Conservation (phyloP, 2,888 invertebrate species). For the Melieria omissa region DNA sequence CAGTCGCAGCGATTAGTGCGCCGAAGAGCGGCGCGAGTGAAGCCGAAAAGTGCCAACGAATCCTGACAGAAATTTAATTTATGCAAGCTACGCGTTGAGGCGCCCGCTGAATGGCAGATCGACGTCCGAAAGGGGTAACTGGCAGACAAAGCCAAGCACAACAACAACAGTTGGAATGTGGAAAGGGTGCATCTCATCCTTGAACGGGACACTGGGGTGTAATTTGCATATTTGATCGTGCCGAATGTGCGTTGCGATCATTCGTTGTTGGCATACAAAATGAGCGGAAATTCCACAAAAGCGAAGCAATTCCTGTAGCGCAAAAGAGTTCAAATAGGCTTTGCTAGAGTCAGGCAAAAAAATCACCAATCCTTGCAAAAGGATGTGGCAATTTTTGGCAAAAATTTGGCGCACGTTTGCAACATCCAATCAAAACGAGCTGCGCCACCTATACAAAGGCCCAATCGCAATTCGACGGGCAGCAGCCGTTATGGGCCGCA, state of each 20-base stretch:
- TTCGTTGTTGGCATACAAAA: too few relatives aligned
- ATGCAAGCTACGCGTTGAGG: background rate
- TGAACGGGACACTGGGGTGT: slow-evolving; percentile 22
- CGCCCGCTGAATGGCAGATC: background rate
- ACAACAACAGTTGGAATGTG: background rate
- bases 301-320: too few relatives aligned
- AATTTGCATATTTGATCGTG: slow-evolving; percentile 33
- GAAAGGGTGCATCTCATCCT: slow-evolving; percentile 3
- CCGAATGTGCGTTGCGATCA: background rate
- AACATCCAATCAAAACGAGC: too few relatives aligned
- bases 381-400: too few relatives aligned
- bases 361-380: too few relatives aligned
- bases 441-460: too few relatives aligned
- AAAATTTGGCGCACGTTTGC: too few relatives aligned
- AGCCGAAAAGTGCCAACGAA: slow-evolving; percentile 17
- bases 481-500: too few relatives aligned
- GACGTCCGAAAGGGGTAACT: slow-evolving; percentile 13
- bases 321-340: too few relatives aligned
- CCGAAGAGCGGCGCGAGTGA: slow-evolving; percentile 10
- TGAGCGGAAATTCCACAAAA: too few relatives aligned
- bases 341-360: too few relatives aligned
- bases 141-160: background rate
- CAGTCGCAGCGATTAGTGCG: background rate
- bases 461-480: too few relatives aligned
- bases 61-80: slow-evolving; percentile 21